phyloP scores from a whole-genome alignment of 1,140 invertebrate species.

The Euschistus heros region DNA sequence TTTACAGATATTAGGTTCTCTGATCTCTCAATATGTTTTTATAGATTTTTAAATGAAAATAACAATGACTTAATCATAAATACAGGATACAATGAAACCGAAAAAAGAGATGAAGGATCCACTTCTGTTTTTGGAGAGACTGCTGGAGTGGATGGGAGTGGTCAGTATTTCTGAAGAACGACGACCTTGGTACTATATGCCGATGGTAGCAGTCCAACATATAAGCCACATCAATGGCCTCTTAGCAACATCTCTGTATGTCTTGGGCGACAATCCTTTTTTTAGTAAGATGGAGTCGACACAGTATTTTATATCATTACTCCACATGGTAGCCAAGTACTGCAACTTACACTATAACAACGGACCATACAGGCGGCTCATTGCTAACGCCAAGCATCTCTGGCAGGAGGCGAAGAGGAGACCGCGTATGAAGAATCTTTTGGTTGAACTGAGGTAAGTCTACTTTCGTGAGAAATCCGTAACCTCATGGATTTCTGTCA shows the following conservation, averaged over 20 bases:
- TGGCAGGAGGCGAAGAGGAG: slow-evolving; percentile 1
- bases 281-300: slow-evolving; percentile 2
- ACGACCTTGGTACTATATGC: background rate
- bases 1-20: no score
- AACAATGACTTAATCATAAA: no score
- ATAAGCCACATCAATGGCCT: background rate
- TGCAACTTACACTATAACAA: background rate
- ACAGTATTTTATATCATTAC: background rate
- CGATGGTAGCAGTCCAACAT: background rate
- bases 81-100: no score
- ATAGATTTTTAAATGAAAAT: no score
- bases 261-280: background rate
- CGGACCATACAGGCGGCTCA: background rate
- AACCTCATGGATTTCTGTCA: no score
- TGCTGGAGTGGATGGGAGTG: background rate
- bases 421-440: background rate
- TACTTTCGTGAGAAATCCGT: no score
- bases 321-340: slow-evolving; percentile 8
- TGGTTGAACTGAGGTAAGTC: no score
- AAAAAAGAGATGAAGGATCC: background rate
- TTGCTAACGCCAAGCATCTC: background rate
- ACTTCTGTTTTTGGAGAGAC: background rate
- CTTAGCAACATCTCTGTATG: background rate
- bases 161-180: background rate
- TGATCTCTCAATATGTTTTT: no score